Evolutionary conservation across 2,888 invertebrate genomes (phyloP).

Genomic region (Elmis aenea): DNA sequence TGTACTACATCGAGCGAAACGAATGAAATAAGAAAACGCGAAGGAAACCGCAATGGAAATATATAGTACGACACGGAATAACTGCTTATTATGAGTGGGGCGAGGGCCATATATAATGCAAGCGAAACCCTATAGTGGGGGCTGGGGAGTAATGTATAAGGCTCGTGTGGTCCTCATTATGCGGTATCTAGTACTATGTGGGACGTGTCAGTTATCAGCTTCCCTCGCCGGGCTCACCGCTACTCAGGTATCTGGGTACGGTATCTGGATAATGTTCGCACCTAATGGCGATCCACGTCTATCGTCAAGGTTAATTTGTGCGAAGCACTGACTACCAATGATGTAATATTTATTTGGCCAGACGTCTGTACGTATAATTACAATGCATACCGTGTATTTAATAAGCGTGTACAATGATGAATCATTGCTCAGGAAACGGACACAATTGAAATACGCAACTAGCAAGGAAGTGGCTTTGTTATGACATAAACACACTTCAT

Average conservation of each 20-base stretch:
- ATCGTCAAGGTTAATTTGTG: too few species aligned
- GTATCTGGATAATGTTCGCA: slow-evolving; percentile 18
- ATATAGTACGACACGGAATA: slow-evolving; percentile 23
- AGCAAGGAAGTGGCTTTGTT: too few species aligned
- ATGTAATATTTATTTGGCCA: too few species aligned
- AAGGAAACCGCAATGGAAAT: slow-evolving; percentile 22
- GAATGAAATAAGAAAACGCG: slow-evolving; percentile 28
- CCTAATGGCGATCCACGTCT: slow-evolving; percentile 13
- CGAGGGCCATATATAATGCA: slow-evolving; percentile 22
- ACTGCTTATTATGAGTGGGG: slow-evolving; percentile 25
- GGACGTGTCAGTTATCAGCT: slow-evolving; percentile 14
- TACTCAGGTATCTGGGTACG: slow-evolving; percentile 25
- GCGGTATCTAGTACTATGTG: slow-evolving; percentile 16
- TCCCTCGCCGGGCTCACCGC: slow-evolving; percentile 11
- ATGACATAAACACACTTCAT: too few species aligned
- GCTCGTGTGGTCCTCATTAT: slow-evolving; percentile 24
- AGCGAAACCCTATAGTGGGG: slow-evolving; percentile 19
- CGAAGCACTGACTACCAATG: too few species aligned
- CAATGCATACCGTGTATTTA: too few species aligned
- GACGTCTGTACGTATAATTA: too few species aligned
- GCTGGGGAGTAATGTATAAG: slow-evolving; percentile 33
- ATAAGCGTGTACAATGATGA: too few species aligned
- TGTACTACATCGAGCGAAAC: slow-evolving; percentile 28
- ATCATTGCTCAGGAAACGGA: too few species aligned
- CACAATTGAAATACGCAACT: too few species aligned